Evolutionary conservation across 2,113 vertebrate genomes (phyloP).

Genomic region (Mesocricetus auratus): DNA sequence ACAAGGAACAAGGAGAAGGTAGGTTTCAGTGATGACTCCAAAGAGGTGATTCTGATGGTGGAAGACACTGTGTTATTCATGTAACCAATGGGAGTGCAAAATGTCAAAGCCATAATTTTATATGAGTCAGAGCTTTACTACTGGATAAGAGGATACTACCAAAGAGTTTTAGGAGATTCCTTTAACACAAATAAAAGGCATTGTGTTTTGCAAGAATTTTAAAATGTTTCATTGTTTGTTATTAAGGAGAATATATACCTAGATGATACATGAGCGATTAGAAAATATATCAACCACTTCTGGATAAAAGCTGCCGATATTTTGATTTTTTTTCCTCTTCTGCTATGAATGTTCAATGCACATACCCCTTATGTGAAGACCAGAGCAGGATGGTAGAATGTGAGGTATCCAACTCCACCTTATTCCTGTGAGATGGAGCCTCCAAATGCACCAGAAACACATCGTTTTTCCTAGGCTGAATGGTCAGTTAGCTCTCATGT

Average conservation of each 20-base stretch:
- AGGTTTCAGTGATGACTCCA: neutral
- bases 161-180: neutral
- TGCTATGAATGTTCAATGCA: neutral
- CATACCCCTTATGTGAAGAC: neutral
- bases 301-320: neutral
- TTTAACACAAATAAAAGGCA: neutral
- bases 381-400: neutral
- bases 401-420: neutral
- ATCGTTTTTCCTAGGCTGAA: neutral
- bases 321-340: neutral
- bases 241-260: neutral
- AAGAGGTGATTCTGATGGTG: neutral
- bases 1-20: neutral
- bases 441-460: neutral
- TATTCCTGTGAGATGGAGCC: neutral
- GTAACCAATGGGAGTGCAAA: neutral
- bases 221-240: conserved; percentile 21
- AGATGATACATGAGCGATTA: neutral
- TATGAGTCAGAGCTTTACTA: conserved; percentile 13
- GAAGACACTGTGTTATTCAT: neutral
- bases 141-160: neutral
- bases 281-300: neutral
- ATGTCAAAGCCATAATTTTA: conserved; percentile 20
- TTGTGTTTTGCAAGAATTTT: neutral
- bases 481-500: neutral